phyloP scores from a whole-genome alignment of 2,797 vertebrate genomes.

The Phalloptychus januarius region DNA sequence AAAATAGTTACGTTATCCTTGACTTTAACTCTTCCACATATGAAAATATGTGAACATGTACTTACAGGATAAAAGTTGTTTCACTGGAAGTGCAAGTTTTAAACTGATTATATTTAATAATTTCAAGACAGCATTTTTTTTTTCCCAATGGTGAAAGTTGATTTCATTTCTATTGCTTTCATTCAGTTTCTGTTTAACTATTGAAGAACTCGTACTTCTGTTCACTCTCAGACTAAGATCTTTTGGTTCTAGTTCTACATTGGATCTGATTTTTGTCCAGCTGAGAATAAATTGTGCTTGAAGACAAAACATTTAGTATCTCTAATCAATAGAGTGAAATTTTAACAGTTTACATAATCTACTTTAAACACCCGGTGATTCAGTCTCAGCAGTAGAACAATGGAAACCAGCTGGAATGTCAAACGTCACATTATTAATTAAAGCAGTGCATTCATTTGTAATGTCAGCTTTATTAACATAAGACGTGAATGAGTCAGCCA shows the following conservation, averaged over 20 bases:
- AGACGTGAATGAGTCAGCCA: background rate
- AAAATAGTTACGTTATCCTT: too few relatives aligned
- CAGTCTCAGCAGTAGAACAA: background rate
- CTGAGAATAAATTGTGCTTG: background rate
- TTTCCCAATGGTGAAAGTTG: background rate
- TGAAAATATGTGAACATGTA: background rate
- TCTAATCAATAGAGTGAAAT: background rate
- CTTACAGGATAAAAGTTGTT: background rate
- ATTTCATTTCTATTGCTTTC: background rate
- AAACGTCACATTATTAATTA: slow-evolving; percentile 3
- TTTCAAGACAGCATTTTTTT: background rate
- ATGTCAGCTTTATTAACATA: background rate
- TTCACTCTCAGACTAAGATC: background rate
- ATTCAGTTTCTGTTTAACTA: background rate
- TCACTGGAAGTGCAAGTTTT: background rate
- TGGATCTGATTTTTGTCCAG: background rate
- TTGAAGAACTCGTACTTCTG: background rate
- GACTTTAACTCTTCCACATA: background rate
- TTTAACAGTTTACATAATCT: background rate
- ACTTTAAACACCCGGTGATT: background rate
- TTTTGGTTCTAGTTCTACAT: background rate
- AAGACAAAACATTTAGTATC: background rate
- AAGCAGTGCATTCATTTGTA: background rate
- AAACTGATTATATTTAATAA: background rate
- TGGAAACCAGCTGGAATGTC: background rate